Conservation (phyloP, 1,140 invertebrate species). For the Zaprionus ghesquierei region DNA sequence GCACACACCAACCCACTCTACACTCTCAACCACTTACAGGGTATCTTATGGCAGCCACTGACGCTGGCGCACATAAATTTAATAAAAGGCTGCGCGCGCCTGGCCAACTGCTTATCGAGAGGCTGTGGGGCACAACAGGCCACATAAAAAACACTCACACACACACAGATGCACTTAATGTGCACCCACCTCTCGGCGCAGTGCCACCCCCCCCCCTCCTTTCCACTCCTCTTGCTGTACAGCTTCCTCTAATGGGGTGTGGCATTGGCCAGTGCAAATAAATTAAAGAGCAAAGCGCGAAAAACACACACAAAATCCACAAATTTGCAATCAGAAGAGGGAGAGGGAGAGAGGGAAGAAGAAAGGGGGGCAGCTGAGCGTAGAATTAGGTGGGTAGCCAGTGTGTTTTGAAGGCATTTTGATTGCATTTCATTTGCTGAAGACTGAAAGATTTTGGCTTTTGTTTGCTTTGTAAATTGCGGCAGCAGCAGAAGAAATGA, state of each 20-base stretch:
- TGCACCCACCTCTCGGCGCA: conserved; percentile 21
- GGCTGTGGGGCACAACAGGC: conserved; percentile 21
- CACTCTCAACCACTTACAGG: not conserved
- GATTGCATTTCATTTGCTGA: conserved; percentile 76
- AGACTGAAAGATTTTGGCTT: conserved; percentile 42
- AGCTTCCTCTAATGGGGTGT: conserved; percentile 62
- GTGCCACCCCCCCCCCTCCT: not conserved
- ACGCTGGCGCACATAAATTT: conserved; percentile 62
- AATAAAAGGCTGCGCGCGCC: conserved; percentile 63
- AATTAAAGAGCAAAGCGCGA: conserved; percentile 70
- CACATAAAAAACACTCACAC: conserved; percentile 32
- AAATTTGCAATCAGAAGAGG: conserved; percentile 15
- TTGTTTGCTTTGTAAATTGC: conserved; percentile 78
- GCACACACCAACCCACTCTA: not conserved
- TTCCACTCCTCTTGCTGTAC: not conserved
- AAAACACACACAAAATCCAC: conserved; percentile 58
- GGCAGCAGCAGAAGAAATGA: not conserved
- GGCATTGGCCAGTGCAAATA: conserved; percentile 76
- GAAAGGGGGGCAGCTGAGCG: not conserved
- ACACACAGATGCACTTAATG: conserved; percentile 50
- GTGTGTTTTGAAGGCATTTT: conserved; percentile 55
- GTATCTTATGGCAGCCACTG: conserved; percentile 12
- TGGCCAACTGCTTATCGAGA: conserved; percentile 44
- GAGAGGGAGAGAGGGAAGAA: not conserved
- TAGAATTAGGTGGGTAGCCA: not conserved